Percentiles rank a stretch among this genome's conserved stretches.
Conservation (phyloP, 1,140 invertebrate species). For the Calephelis virginiensis region DNA sequence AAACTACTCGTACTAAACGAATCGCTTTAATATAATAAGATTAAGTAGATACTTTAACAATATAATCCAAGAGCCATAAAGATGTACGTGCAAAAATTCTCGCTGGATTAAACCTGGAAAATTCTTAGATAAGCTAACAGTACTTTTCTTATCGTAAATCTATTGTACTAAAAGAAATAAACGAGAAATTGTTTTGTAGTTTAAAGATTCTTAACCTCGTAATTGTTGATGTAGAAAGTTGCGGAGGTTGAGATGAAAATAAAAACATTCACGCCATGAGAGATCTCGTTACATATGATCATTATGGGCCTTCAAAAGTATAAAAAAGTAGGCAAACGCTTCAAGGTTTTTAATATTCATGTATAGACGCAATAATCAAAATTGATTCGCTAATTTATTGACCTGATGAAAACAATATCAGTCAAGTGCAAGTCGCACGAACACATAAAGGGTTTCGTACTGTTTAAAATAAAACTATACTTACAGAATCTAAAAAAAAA, state of each 20-base stretch:
- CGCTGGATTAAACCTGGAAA: not conserved
- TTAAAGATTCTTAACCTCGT: slow-evolving; percentile 5
- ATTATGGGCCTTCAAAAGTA: not conserved
- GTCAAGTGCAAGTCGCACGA: too few species aligned
- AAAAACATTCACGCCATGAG: slow-evolving; percentile 2
- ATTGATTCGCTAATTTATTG: too few species aligned
- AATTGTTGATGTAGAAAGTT: slow-evolving; percentile 5
- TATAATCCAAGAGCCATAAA: not conserved
- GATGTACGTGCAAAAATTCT: slow-evolving; percentile 6
- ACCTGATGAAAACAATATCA: too few species aligned
- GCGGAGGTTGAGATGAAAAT: slow-evolving; percentile 1
- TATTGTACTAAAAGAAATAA: not conserved
- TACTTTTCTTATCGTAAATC: slow-evolving; percentile 5
- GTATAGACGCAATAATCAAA: too few species aligned
- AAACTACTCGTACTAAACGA: too few species aligned
- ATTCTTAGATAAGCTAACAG: slow-evolving; percentile 1
- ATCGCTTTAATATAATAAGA: not conserved
- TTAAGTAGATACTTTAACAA: not conserved
- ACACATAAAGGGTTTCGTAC: too few species aligned
- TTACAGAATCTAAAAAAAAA: too few species aligned
- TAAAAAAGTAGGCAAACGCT: too few species aligned
- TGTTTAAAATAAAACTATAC: too few species aligned
- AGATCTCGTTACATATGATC: not conserved
- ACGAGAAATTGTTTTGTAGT: slow-evolving; percentile 5
- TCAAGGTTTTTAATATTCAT: too few species aligned